Percentiles rank a stretch among this genome's conserved stretches.
These are phyloP conservation scores for Chiloscyllium punctatum DNA, from an alignment of 2,797 vertebrate species.

Conservation along the genomic window DNA sequence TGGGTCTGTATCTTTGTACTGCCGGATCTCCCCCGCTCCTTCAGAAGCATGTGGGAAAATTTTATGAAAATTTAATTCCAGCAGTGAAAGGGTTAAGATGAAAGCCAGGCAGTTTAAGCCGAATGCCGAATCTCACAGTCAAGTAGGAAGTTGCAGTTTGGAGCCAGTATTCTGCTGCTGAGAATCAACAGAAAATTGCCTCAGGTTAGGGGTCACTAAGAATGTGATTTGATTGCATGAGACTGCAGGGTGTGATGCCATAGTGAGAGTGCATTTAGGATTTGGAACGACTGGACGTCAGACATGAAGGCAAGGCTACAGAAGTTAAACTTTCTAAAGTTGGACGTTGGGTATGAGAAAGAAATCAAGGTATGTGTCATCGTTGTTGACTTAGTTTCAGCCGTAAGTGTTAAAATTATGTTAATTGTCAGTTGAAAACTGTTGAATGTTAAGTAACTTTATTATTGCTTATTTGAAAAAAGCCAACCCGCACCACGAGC, in stretches of 20 bases:
- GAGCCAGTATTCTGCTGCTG: slow-evolving; percentile 3
- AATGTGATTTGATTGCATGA: slow-evolving; percentile 19
- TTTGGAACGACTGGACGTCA: slow-evolving; percentile 34
- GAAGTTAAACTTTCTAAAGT: slow-evolving; percentile 63
- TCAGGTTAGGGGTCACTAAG: slow-evolving; percentile 25
- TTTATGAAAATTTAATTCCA: background rate
- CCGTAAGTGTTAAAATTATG: background rate
- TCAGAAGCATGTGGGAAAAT: background rate
- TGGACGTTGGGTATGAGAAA: slow-evolving; percentile 58
- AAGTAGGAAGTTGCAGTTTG: slow-evolving; percentile 11
- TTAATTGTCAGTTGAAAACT: background rate
- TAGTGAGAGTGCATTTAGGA: background rate
- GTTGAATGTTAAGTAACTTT: background rate
- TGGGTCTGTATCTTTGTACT: background rate
- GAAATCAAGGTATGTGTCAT: slow-evolving; percentile 46
- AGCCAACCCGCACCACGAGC: no score
- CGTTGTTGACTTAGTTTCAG: background rate
- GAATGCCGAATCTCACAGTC: background rate
- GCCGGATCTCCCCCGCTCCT: background rate
- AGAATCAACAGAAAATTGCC: background rate
- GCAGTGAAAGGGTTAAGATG: slow-evolving; percentile 28
- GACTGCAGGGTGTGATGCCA: slow-evolving; percentile 18
- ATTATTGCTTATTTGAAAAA: background rate
- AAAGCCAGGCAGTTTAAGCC: slow-evolving; percentile 30
- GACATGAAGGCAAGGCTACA: slow-evolving; percentile 70